phyloP scores from a whole-genome alignment of 2,888 invertebrate species.

The Agrenia bidenticulata region DNA sequence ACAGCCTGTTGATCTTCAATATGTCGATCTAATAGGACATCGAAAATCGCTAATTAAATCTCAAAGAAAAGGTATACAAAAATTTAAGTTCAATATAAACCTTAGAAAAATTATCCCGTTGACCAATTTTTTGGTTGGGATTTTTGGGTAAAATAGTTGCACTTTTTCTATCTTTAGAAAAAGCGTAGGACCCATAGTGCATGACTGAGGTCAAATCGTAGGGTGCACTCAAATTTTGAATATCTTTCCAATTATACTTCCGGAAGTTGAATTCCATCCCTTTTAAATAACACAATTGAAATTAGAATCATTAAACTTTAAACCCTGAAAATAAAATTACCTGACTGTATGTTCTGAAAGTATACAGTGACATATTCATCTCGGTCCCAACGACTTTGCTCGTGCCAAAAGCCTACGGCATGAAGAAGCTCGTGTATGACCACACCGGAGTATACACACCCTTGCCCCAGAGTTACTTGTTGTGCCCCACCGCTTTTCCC shows the following conservation, averaged over 20 bases:
- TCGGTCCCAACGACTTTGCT: conserved; percentile 59
- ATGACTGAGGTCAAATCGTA: conserved; percentile 56
- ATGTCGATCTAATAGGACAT: conserved; percentile 50
- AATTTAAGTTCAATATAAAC: conserved; percentile 35
- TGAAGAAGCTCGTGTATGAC: conserved; percentile 59
- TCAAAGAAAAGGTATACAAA: background rate
- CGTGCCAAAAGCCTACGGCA: conserved; percentile 60
- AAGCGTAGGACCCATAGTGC: conserved; percentile 57
- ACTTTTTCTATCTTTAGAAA: conserved; percentile 54
- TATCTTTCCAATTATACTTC: conserved; percentile 54
- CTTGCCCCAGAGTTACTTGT: conserved; percentile 58
- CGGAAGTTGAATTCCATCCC: conserved; percentile 56
- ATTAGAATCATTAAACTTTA: conserved; percentile 17
- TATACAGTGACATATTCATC: conserved; percentile 57
- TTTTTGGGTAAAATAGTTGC: conserved; percentile 56
- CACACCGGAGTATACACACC: conserved; percentile 56
- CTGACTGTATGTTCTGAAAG: conserved; percentile 53
- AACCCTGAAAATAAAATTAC: conserved; percentile 33
- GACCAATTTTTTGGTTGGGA: conserved; percentile 54
- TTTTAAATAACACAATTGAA: conserved; percentile 24
- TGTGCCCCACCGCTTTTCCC: conserved; percentile 60
- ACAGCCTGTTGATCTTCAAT: conserved; percentile 54
- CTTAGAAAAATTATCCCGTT: conserved; percentile 55
- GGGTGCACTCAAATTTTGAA: conserved; percentile 54
- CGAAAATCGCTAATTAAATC: background rate